Percentiles rank a stretch among this genome's conserved stretches.
These are phyloP conservation scores for Idaea dimidiata DNA, from an alignment of 2,888 invertebrate genomes.

Conservation along the genomic window DNA sequence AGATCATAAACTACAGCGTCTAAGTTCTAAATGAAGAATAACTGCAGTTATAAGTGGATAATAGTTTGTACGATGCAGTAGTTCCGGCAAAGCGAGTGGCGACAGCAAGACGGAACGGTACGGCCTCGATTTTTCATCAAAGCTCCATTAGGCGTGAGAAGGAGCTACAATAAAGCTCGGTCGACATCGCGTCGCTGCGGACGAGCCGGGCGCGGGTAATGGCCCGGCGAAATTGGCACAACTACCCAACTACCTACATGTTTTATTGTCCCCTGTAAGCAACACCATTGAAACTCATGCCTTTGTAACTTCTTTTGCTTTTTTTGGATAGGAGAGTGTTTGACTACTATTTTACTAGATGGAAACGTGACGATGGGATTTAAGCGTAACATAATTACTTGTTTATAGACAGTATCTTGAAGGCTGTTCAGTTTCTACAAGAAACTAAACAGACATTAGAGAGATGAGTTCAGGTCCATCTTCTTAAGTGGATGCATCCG, in stretches of 20 bases:
- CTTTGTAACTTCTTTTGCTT: background rate
- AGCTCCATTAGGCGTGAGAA: slow-evolving; percentile 23
- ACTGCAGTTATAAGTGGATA: background rate
- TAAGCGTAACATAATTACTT: no score
- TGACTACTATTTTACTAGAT: no score
- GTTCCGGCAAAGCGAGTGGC: background rate
- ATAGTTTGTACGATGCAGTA: background rate
- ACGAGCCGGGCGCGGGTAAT: slow-evolving; percentile 23
- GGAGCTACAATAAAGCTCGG: slow-evolving; percentile 14
- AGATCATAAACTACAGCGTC: background rate
- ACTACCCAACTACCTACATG: slow-evolving; percentile 14
- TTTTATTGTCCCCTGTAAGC: slow-evolving; percentile 10
- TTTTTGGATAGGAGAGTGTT: background rate
- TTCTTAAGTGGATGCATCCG: no score
- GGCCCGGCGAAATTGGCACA: slow-evolving; percentile 18
- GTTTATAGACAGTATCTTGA: no score
- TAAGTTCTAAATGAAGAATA: background rate
- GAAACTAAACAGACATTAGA: no score
- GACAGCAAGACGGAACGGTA: slow-evolving; percentile 5
- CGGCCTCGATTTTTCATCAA: slow-evolving; percentile 25
- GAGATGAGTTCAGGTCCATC: no score
- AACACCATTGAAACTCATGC: slow-evolving; percentile 1
- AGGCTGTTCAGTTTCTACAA: no score
- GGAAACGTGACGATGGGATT: no score
- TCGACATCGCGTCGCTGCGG: slow-evolving; percentile 16